Percentiles rank a stretch among this genome's conserved stretches.
Conservation (phyloP, 2,797 vertebrate species). For the Pantherophis vulpinus region DNA sequence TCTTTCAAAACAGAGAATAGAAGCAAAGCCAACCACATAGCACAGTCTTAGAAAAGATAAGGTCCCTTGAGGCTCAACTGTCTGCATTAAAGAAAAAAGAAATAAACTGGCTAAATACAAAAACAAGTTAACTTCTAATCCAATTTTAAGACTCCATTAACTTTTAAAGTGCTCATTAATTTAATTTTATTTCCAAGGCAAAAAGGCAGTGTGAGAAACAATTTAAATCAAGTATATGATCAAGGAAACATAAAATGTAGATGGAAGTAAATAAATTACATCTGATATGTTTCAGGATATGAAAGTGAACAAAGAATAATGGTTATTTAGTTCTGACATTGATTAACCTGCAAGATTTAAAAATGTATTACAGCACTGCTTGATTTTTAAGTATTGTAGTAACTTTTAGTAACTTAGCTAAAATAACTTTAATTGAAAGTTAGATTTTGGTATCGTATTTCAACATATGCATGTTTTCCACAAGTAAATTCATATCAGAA, state of each 20-base stretch:
- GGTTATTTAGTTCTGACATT: background rate
- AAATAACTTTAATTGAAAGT: background rate
- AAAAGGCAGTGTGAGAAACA: background rate
- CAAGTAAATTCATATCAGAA: background rate
- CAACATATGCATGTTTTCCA: background rate
- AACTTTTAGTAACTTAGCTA: background rate
- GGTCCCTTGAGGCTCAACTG: background rate
- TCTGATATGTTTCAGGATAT: background rate
- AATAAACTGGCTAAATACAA: background rate
- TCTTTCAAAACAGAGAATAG: background rate
- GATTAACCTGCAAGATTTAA: background rate
- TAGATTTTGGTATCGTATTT: background rate
- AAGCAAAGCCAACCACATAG: background rate
- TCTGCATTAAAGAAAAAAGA: background rate
- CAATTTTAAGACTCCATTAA: background rate
- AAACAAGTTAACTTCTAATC: background rate
- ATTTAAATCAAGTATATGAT: background rate
- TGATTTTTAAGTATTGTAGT: background rate
- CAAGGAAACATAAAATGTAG: background rate
- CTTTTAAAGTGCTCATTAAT: background rate
- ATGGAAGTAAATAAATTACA: background rate
- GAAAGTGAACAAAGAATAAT: background rate
- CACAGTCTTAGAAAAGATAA: background rate
- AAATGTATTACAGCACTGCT: background rate
- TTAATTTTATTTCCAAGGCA: slow-evolving; percentile 3